phyloP scores from a whole-genome alignment of 1,140 invertebrate genomes.

The Drosophila watanabei region DNA sequence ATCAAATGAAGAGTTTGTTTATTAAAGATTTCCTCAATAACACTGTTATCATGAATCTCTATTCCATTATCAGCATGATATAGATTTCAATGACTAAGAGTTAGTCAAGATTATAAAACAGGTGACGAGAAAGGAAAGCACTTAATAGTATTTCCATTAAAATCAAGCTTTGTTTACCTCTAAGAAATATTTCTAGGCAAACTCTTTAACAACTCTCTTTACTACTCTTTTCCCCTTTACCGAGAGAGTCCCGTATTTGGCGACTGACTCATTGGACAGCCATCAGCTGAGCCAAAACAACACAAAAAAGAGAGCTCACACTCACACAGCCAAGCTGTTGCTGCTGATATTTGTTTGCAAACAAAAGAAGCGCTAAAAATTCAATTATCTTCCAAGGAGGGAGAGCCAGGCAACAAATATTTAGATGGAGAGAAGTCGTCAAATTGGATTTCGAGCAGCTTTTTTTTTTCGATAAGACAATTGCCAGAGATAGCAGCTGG shows the following conservation, averaged over 20 bases:
- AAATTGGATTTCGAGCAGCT: constrained; percentile 39
- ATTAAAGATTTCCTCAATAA: neutral
- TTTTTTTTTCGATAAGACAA: constrained; percentile 40
- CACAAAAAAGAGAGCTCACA: constrained; percentile 19
- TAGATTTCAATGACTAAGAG: neutral
- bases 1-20: neutral
- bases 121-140: neutral
- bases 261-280: constrained; percentile 31
- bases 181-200: neutral
- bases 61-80: neutral
- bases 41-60: neutral
- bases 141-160: neutral
- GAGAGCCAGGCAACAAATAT: neutral
- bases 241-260: constrained; percentile 6
- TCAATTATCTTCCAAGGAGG: constrained; percentile 38
- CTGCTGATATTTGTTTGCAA: constrained; percentile 56
- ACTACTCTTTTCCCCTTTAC: neutral
- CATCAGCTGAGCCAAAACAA: constrained; percentile 45
- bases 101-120: neutral
- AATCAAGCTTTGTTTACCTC: neutral
- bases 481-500: constrained; percentile 5
- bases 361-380: constrained; percentile 60
- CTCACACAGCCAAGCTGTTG: constrained; percentile 20
- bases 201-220: neutral
- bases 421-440: constrained; percentile 22